phyloP scores from a whole-genome alignment of 2,888 invertebrate species.

The Asteroscopus sphinx region DNA sequence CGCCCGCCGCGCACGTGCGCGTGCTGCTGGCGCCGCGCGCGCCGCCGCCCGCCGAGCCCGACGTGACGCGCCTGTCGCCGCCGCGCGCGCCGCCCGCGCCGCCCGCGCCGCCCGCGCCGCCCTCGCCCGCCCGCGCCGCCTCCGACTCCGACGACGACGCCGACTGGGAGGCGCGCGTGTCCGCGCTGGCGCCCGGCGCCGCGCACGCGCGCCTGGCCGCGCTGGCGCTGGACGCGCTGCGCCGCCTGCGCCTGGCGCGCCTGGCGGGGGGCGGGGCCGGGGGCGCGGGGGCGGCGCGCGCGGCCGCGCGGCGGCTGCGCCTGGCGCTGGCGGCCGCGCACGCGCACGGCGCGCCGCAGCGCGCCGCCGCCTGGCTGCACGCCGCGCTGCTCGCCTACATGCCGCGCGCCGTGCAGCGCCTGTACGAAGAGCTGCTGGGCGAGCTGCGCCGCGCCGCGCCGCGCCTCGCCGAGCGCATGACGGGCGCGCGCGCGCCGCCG shows the following conservation, averaged over 20 bases:
- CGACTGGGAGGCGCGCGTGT: conserved; percentile 70
- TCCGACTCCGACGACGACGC: conserved; percentile 32
- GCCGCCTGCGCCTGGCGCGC: conserved; percentile 66
- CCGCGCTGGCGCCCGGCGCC: conserved; percentile 65
- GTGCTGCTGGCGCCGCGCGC: conserved; percentile 63
- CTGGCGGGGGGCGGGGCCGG: conserved; percentile 50
- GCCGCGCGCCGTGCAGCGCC: conserved; percentile 61
- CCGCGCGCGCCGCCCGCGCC: conserved; percentile 41
- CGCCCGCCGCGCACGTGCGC: conserved; percentile 60
- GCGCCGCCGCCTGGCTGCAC: conserved; percentile 72
- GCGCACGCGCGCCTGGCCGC: conserved; percentile 68
- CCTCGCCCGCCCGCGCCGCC: conserved; percentile 42
- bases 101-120: conserved; percentile 38
- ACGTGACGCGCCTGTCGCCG: conserved; percentile 39
- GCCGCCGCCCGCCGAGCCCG: conserved; percentile 25
- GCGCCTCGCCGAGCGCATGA: conserved; percentile 64
- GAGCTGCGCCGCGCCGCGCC: conserved; percentile 69
- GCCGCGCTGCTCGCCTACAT: conserved; percentile 62
- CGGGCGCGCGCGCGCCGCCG: conserved; percentile 42
- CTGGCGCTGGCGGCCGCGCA: conserved; percentile 64
- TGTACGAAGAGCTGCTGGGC: conserved; percentile 63
- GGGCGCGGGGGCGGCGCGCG: conserved; percentile 47
- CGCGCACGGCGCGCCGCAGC: conserved; percentile 52
- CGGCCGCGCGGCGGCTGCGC: conserved; percentile 63
- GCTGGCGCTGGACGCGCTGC: conserved; percentile 61